Conservation (phyloP, 2,797 vertebrate genomes). For the Siniperca undulata region DNA sequence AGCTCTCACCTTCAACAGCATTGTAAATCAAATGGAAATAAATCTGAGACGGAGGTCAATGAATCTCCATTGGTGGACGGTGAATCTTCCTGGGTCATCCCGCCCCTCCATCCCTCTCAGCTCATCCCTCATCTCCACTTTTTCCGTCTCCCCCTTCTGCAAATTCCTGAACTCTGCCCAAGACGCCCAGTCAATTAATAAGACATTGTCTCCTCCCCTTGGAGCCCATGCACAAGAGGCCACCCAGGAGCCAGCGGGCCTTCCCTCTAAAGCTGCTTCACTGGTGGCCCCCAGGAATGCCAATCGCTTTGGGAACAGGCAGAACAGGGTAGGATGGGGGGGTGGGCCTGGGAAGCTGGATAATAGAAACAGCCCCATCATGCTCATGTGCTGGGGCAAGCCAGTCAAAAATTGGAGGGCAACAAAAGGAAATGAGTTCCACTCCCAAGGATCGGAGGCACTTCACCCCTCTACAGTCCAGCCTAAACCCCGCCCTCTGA, state of each 20-base stretch:
- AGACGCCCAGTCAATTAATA: conserved; percentile 91
- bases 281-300: conserved; percentile 98
- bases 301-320: conserved; percentile 79
- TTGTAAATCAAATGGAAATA: conserved; percentile 75
- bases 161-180: conserved; percentile 86
- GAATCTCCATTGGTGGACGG: conserved; percentile 55
- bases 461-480: conserved; percentile 70
- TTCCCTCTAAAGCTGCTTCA: conserved; percentile 93
- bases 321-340: conserved; percentile 46
- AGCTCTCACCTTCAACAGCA: background rate
- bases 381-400: conserved; percentile 76
- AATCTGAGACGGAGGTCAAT: conserved; percentile 65
- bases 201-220: conserved; percentile 89
- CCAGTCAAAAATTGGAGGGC: conserved; percentile 81
- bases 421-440: conserved; percentile 82
- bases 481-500: conserved; percentile 37
- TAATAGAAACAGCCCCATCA: conserved; percentile 84
- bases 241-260: conserved; percentile 93
- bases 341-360: conserved; percentile 62
- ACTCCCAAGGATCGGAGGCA: conserved; percentile 73
- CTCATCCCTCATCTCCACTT: conserved; percentile 71
- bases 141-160: conserved; percentile 57
- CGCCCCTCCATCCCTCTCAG: conserved; percentile 52
- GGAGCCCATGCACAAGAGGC: conserved; percentile 85
- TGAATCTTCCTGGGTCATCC: conserved; percentile 39